phyloP scores from a whole-genome alignment of 2,888 invertebrate species.

The Leptinotarsa haldemani region DNA sequence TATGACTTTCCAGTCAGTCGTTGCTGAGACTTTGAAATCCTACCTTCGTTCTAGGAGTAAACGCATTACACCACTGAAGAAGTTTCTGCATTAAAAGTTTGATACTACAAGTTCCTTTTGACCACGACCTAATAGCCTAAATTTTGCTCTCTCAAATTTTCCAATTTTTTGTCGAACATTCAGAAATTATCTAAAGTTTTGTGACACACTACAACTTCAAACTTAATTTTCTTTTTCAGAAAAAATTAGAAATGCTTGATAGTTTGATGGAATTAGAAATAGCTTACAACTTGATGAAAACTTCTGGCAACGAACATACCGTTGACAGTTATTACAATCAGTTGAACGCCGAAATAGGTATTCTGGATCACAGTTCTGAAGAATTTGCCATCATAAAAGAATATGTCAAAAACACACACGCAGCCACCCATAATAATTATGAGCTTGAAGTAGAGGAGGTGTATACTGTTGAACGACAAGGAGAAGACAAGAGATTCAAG shows the following conservation, averaged over 20 bases:
- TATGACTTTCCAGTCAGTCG: no score
- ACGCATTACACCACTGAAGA: no score
- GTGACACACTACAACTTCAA: background rate
- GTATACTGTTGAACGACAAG: constrained; percentile 80
- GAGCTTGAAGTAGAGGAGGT: constrained; percentile 76
- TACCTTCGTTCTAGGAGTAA: no score
- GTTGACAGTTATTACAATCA: constrained; percentile 88
- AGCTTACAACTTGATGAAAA: constrained; percentile 87
- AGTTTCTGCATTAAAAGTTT: no score
- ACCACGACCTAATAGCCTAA: no score
- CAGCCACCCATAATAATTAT: constrained; percentile 84
- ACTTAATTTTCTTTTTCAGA: constrained; percentile 60
- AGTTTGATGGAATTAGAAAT: constrained; percentile 94
- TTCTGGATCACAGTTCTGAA: constrained; percentile 74
- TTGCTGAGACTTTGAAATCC: no score
- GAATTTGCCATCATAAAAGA: constrained; percentile 80
- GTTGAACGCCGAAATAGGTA: constrained; percentile 83
- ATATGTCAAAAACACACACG: constrained; percentile 94
- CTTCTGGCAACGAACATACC: constrained; percentile 63
- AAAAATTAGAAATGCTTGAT: constrained; percentile 88
- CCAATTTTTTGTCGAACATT: no score
- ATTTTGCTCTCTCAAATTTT: no score
- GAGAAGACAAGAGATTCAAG: constrained; percentile 81
- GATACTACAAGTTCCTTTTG: no score
- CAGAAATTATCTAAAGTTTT: background rate